Evolutionary conservation across 2,797 vertebrate species (phyloP).

Genomic region (Odontamblyopus rebecca): DNA sequence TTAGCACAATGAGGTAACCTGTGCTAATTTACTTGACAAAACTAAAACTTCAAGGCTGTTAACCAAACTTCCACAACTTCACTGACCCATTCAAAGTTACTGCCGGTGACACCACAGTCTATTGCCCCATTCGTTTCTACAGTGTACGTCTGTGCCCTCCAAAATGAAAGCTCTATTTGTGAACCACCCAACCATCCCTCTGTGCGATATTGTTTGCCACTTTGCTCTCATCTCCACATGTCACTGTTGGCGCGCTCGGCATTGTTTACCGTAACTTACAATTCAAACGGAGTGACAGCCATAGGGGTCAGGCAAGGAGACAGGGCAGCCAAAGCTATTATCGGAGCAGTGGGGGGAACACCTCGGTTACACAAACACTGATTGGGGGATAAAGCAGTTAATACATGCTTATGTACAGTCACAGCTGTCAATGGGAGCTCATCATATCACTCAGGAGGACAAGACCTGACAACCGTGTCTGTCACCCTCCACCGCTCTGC

Average conservation of each 20-base stretch:
- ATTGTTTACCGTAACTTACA: conserved; percentile 13
- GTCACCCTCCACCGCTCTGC: conserved; percentile 49
- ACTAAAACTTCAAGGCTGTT: background rate
- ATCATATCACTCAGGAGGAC: conserved; percentile 59
- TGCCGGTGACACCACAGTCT: background rate
- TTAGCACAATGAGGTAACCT: background rate
- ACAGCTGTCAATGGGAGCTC: conserved; percentile 20
- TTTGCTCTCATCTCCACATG: conserved; percentile 5
- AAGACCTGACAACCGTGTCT: conserved; percentile 64
- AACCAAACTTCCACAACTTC: background rate
- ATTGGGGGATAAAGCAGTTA: conserved; percentile 44
- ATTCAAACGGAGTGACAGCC: conserved; percentile 19
- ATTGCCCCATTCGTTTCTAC: background rate
- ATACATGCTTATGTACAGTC: conserved; percentile 36
- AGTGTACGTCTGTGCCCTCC: background rate
- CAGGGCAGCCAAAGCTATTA: conserved; percentile 37
- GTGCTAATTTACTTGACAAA: background rate
- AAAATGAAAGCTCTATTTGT: conserved; percentile 12
- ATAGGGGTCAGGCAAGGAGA: conserved; percentile 31
- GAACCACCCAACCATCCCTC: conserved; percentile 8
- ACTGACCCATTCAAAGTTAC: background rate
- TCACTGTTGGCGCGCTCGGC: background rate
- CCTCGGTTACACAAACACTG: conserved; percentile 37
- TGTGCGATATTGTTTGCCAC: background rate
- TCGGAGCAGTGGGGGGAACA: conserved; percentile 26